Evolutionary conservation across 2,113 vertebrate genomes (phyloP), one percentile per base, ranked within the genome.

Genomic region (human (Homo sapiens)): DNA sequence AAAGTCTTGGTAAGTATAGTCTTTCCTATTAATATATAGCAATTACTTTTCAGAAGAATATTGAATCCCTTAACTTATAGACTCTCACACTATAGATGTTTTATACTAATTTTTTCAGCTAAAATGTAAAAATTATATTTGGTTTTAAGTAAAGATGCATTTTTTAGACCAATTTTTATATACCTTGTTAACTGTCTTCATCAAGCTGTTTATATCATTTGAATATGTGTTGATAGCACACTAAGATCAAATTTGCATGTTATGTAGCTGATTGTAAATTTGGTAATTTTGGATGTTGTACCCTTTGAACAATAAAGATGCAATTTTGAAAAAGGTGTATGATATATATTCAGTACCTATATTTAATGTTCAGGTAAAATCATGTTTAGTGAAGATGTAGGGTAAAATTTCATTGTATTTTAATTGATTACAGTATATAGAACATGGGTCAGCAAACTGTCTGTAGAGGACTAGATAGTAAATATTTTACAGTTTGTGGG

Each of bases 1-100:
- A 98, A 97, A 96, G 97, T 98, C 80, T 96, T 99, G 98, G 99
- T 99, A 99, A 98, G 88, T 84, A 88, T 25, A 93, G 35, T 86
- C 70, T 96, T 70, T 94, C 23, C 97, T 95, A 73, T 93, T 97
- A 94, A n/a, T 96, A 43, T 76, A 27, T 40, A 88, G 43, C 5
- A 89, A 38, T 95, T 93, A 89, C 35, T 95, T 97, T 95, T 91
- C 27, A 89, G 97, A 92, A 90, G 61, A 95, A 72, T 78, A 55
- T 90, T 81, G 84, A 93, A 52, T 92, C 23, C 6, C 68, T 1
- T 86, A 40, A 89, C 48, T 48, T 95, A 55, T 18, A 90, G 45
- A 84, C 32, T 93, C 76, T 93, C 1, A 88, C 8, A 72, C 4
- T 87, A 25, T 43, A 68, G 40, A 55, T 87, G 35, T 57, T 84